Evolutionary conservation across 1,140 invertebrate genomes (phyloP).

Genomic region (Frieseomelitta varia): DNA sequence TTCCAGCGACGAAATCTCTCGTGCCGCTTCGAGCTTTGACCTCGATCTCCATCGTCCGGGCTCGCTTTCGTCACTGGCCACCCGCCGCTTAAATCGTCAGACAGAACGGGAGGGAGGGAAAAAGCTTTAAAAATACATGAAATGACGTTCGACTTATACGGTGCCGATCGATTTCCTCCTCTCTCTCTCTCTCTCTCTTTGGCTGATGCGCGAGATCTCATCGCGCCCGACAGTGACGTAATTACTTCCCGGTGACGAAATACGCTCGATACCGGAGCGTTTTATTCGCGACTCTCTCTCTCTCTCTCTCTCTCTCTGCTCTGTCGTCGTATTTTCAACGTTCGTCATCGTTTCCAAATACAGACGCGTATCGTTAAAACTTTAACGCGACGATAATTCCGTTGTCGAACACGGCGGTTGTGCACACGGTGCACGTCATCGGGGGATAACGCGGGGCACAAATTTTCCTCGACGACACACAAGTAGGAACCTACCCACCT

Average conservation of each 20-base stretch:
- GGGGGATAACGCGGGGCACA: not conserved
- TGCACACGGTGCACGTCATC: not conserved
- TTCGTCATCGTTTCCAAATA: not conserved
- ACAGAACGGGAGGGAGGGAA: not conserved
- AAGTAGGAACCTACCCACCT: no score
- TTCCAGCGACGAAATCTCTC: constrained; percentile 72
- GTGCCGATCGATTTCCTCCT: constrained; percentile 12
- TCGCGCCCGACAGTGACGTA: not conserved
- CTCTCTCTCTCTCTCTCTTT: no score
- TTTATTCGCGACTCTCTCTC: not conserved
- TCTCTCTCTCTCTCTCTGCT: no score
- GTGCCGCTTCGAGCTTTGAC: constrained; percentile 62
- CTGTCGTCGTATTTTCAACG: not conserved
- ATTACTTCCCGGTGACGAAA: constrained; percentile 23
- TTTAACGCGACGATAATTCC: constrained; percentile 12
- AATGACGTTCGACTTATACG: constrained; percentile 32
- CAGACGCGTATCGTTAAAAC: not conserved
- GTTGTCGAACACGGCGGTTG: not conserved
- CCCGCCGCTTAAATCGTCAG: not conserved
- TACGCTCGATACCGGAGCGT: not conserved
- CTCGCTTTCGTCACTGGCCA: constrained; percentile 21
- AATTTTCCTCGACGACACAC: not conserved
- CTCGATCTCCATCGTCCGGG: constrained; percentile 49
- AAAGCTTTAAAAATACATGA: constrained; percentile 50
- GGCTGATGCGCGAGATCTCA: not conserved